These are phyloP conservation scores for Dryobates pubescens DNA, from an alignment of 2,797 vertebrate species.

Conservation along the genomic window DNA sequence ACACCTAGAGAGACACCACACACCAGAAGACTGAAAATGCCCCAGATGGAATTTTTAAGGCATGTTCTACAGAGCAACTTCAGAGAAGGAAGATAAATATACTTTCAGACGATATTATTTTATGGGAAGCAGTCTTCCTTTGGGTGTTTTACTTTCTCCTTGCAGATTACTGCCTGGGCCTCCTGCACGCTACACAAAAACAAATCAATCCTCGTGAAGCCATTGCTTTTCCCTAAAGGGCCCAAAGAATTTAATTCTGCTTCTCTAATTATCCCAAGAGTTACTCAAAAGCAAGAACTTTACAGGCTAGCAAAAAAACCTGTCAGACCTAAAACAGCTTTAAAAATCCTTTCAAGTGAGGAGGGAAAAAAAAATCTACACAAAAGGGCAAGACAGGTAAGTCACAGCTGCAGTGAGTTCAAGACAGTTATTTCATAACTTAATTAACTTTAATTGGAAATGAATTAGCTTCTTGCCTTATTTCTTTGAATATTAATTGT, in stretches of 20 bases:
- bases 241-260: neutral
- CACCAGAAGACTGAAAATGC: neutral
- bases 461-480: neutral
- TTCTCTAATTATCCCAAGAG: slow-evolving; percentile 25
- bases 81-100: slow-evolving; percentile 11
- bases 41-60: neutral
- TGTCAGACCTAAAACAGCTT: neutral
- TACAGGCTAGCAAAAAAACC: neutral
- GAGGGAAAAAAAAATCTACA: neutral
- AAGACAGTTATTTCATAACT: neutral
- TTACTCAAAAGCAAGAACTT: slow-evolving; percentile 5
- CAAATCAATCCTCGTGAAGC: neutral
- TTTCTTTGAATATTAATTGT: neutral
- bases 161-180: neutral
- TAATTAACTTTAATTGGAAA: neutral
- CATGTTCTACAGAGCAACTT: neutral
- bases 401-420: neutral
- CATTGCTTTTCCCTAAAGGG: neutral
- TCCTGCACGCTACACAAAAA: neutral
- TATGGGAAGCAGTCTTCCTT: slow-evolving; percentile 6
- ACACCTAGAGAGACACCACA: neutral
- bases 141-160: neutral
- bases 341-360: neutral
- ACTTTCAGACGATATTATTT: neutral
- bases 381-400: neutral